phyloP scores from a whole-genome alignment of 2,113 vertebrate genomes.

The Dasyprocta punctata region DNA sequence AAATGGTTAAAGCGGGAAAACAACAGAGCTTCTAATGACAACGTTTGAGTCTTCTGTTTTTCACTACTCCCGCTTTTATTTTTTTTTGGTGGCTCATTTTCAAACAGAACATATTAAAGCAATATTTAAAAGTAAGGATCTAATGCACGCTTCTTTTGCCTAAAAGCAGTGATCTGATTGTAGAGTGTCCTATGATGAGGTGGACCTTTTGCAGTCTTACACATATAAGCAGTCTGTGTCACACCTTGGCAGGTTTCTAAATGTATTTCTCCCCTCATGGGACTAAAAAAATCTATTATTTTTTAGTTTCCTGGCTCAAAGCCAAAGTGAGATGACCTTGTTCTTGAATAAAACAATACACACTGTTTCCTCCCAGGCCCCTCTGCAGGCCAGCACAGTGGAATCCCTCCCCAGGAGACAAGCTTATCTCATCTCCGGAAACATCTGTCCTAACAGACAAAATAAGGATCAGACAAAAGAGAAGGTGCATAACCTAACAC shows the following conservation, averaged over 20 bases:
- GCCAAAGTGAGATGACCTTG: conserved; percentile 74
- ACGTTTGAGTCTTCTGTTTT: neutral
- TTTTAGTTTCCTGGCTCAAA: conserved; percentile 69
- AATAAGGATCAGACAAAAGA: conserved; percentile 62
- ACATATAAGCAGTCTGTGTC: neutral
- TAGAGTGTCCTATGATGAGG: neutral
- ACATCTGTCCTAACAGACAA: conserved; percentile 56
- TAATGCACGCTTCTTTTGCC: neutral
- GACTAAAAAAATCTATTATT: conserved; percentile 66
- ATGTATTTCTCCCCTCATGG: conserved; percentile 45
- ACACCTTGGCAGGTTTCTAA: conserved; percentile 45
- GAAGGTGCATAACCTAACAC: neutral
- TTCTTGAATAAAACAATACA: conserved; percentile 73
- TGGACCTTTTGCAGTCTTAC: neutral
- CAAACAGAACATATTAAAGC: neutral
- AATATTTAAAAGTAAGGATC: conserved; percentile 39
- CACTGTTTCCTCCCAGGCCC: conserved; percentile 23
- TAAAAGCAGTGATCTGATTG: neutral
- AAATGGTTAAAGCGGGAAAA: neutral
- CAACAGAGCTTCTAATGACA: neutral
- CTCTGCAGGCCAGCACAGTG: neutral
- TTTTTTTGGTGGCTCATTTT: conserved; percentile 48
- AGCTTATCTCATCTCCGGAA: conserved; percentile 65
- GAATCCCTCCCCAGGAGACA: conserved; percentile 55
- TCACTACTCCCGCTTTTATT: conserved; percentile 27